Base-by-base conservation (phyloP, 1,140 invertebrate genomes). In the Grapholita molesta region DNA sequence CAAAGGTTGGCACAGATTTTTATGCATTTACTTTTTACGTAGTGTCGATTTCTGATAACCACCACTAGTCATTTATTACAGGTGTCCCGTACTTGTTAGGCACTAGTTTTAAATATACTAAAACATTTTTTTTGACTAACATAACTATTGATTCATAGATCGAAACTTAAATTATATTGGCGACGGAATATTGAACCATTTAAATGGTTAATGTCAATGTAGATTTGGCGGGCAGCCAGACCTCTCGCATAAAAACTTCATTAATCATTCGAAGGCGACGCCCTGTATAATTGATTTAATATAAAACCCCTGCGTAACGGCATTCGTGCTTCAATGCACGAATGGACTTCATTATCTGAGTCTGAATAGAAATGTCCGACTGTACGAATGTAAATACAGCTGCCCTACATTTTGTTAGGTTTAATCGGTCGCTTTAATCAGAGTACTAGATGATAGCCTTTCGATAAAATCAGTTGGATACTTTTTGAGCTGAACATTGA, bases 171-270 rank as follows among this genome's bases (percentile, higher is more conserved):
- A 70, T 32, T 55, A 24, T 64, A 66, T 70, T 28, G 28, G 28
- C 30, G 65, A 64, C 35, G 42, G 42, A 38, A 67, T 75, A 72
- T 70, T 70, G 68, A 57, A 21, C 52, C 35, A 52, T 64, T 70
- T 24, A 75, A 72, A 71, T 69, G 65, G 71, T 69, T 76, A 71
- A 71, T 72, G 70, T 72, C 72, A 74, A 74, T 71, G 69, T 72
- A 76, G 53, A 74, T 70, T 77, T 77, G 75, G 75, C 75, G 67
- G 30, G 66, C 24, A 65, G 72, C 75, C 75, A 74, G 64, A 35
- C 9, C 35, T 38, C 57, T 25, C 11, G 33, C 64, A 69, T 70
- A 69, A 72, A 74, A 77, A 72, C 68, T 72, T 71, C 68, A 77
- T 77, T 74, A 70, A 77, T 74, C 72, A 72, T 73, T 64, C 35